Conservation (phyloP, 2,888 invertebrate species). For the Pammene aurita region DNA sequence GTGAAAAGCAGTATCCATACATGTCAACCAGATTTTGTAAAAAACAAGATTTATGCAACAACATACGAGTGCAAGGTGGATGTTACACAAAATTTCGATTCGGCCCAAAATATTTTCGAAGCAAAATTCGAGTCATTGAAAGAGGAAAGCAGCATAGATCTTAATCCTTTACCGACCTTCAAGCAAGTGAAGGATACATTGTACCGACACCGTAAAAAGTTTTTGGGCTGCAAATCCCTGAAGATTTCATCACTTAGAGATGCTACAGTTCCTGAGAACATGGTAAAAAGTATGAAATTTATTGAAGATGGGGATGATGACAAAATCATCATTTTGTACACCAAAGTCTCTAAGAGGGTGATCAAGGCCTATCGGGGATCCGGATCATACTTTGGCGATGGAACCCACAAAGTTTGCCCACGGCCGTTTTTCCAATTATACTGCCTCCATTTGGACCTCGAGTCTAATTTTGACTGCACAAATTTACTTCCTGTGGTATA, state of each 20-base stretch:
- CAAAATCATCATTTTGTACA: slow-evolving; percentile 14
- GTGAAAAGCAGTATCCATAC: slow-evolving; percentile 4
- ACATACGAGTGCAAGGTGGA: slow-evolving; percentile 11
- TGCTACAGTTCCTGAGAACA: slow-evolving; percentile 7
- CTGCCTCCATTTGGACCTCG: slow-evolving; percentile 3
- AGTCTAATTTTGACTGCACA: not conserved
- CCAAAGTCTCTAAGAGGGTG: slow-evolving; percentile 8
- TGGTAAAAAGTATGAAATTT: slow-evolving; percentile 10
- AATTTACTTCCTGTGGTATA: slow-evolving; percentile 2
- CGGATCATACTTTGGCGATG: slow-evolving; percentile 2
- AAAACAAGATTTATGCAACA: slow-evolving; percentile 11
- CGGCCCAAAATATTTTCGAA: slow-evolving; percentile 12
- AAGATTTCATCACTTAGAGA: slow-evolving; percentile 13
- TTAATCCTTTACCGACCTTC: slow-evolving; percentile 4
- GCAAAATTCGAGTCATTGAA: slow-evolving; percentile 3
- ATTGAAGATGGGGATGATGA: slow-evolving; percentile 16
- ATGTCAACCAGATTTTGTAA: slow-evolving; percentile 11
- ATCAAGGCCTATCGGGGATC: slow-evolving; percentile 10
- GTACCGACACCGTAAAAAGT: slow-evolving; percentile 9
- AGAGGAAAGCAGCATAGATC: slow-evolving; percentile 9
- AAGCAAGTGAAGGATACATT: slow-evolving; percentile 16
- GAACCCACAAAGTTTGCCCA: slow-evolving; percentile 2
- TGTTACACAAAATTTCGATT: slow-evolving; percentile 15
- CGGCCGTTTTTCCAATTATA: not conserved
- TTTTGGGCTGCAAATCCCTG: slow-evolving; percentile 6